Percentiles rank a stretch among this genome's conserved stretches.
Evolutionary conservation across 2,888 invertebrate species (phyloP).

Genomic region (Eristalinus aeneus): DNA sequence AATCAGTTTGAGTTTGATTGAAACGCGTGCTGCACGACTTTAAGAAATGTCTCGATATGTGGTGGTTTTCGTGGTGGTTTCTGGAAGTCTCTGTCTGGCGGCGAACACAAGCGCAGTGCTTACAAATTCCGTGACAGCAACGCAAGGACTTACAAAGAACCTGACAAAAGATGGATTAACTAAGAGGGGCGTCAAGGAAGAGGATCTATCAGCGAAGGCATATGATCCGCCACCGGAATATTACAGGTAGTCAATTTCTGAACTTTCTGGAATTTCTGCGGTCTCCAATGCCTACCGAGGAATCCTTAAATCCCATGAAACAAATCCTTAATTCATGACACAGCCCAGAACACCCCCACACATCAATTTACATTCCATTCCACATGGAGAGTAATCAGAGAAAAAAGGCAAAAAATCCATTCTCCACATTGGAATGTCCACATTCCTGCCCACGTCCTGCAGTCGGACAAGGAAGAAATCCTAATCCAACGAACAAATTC

Average conservation of each 20-base stretch:
- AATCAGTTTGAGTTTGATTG: conserved; percentile 47
- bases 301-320: conserved; percentile 20
- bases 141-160: conserved; percentile 34
- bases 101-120: conserved; percentile 26
- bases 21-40: conserved; percentile 26
- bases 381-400: conserved; percentile 57
- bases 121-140: conserved; percentile 21
- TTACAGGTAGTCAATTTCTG: conserved; percentile 73
- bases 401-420: conserved; percentile 47
- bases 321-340: conserved; percentile 53
- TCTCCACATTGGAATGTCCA: conserved; percentile 57
- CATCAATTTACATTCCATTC: conserved; percentile 71
- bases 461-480: conserved; percentile 23
- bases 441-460: conserved; percentile 7
- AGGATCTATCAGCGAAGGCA: conserved; percentile 74
- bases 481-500: conserved; percentile 68
- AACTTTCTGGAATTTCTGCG: not conserved
- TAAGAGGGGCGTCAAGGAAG: conserved; percentile 71
- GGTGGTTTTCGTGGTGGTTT: conserved; percentile 29
- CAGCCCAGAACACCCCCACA: conserved; percentile 51
- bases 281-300: not conserved
- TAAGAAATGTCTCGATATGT: conserved; percentile 37
- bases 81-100: conserved; percentile 3
- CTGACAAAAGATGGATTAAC: conserved; percentile 61
- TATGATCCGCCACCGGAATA: conserved; percentile 78